Percentiles rank a stretch among this genome's conserved stretches.
These are phyloP conservation scores for Leptopterna dolabrata DNA, from an alignment of 2,888 invertebrate species.

Conservation along the genomic window DNA sequence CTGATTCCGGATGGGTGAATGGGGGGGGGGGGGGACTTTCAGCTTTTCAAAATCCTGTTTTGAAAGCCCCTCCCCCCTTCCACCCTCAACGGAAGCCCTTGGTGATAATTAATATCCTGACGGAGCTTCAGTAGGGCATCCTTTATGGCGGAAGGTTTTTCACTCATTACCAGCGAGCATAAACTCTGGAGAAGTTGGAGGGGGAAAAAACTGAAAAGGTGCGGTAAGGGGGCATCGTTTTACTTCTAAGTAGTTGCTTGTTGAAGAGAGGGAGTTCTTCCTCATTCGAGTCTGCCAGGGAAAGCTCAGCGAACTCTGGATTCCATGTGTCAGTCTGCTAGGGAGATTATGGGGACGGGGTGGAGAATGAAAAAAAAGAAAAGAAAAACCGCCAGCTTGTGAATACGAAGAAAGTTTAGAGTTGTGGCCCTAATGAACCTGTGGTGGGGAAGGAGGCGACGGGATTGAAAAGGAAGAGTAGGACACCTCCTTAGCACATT, in stretches of 20 bases:
- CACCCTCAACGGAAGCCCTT: background rate
- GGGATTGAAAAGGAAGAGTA: conserved; percentile 39
- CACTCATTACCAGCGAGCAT: conserved; percentile 12
- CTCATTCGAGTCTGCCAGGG: background rate
- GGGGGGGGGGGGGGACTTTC: background rate
- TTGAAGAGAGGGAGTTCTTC: conserved; percentile 19
- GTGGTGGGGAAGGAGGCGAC: background rate
- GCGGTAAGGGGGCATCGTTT: conserved; percentile 14
- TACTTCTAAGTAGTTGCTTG: conserved; percentile 31
- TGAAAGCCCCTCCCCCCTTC: background rate
- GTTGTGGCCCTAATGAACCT: conserved; percentile 48
- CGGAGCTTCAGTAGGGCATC: conserved; percentile 19
- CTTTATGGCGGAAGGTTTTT: conserved; percentile 18
- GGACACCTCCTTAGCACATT: conserved; percentile 44
- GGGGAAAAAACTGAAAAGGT: conserved; percentile 6
- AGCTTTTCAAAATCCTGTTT: conserved; percentile 12
- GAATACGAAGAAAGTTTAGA: conserved; percentile 49
- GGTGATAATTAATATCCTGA: conserved; percentile 18
- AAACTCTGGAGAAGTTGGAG: conserved; percentile 9
- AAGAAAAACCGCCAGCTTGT: background rate
- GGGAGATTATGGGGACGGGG: background rate
- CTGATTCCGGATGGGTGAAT: background rate
- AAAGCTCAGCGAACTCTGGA: background rate
- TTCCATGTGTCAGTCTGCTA: conserved; percentile 36
- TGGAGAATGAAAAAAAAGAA: background rate